Conservation (phyloP, 2,888 invertebrate species). For the Cerastoderma edule region DNA sequence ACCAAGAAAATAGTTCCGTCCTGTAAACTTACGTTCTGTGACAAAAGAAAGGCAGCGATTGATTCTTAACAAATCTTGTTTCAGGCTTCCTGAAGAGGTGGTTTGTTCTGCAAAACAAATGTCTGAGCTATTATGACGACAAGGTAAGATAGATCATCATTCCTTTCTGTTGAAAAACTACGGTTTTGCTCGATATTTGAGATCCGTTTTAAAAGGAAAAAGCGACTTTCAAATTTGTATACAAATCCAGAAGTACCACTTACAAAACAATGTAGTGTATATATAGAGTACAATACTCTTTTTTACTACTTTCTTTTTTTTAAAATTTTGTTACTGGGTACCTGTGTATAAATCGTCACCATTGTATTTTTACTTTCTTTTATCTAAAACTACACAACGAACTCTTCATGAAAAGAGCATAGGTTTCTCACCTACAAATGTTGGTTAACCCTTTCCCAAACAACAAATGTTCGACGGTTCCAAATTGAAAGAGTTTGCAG, state of each 20-base stretch:
- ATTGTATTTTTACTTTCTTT: no score
- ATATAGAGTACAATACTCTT: no score
- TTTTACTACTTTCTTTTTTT: not conserved
- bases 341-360: no score
- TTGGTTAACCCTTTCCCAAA: no score
- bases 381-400: no score
- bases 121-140: conserved; percentile 38
- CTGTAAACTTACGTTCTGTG: not conserved
- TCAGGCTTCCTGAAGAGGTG: conserved; percentile 43
- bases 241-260: not conserved
- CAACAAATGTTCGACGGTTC: no score
- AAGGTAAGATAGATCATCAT: conserved; percentile 20
- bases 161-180: no score
- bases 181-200: not conserved
- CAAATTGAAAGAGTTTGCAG: no score
- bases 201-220: not conserved
- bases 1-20: not conserved
- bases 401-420: no score
- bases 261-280: no score
- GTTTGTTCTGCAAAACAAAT: conserved; percentile 39
- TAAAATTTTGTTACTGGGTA: not conserved
- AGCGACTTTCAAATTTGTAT: not conserved
- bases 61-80: not conserved
- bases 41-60: not conserved
- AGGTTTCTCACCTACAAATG: no score